Percentiles rank a stretch among this genome's conserved stretches.
Conservation (phyloP, 2,888 invertebrate genomes). For the Eumerus sabulonum region DNA sequence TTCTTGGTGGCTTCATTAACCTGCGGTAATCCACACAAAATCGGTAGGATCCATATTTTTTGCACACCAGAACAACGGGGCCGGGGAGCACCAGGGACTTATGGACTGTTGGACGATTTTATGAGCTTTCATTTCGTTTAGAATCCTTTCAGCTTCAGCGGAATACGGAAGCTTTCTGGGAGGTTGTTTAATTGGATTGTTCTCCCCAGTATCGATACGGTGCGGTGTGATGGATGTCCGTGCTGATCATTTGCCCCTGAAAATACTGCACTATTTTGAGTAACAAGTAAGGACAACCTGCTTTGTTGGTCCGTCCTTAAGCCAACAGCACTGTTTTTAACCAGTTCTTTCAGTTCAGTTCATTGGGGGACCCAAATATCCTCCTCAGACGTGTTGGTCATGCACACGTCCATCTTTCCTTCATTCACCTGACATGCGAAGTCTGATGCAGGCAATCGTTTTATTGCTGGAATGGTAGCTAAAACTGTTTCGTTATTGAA, state of each 20-base stretch:
- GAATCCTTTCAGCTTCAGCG: slow-evolving; percentile 9
- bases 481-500: background rate
- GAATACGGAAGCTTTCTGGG: slow-evolving; percentile 1
- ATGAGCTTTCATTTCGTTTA: slow-evolving; percentile 4
- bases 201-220: background rate
- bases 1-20: slow-evolving; percentile 32
- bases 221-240: slow-evolving; percentile 5
- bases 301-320: slow-evolving; percentile 1
- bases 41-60: slow-evolving; percentile 4
- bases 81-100: slow-evolving; percentile 17
- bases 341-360: background rate
- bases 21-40: slow-evolving; percentile 25
- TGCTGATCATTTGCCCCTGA: background rate
- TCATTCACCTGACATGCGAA: slow-evolving; percentile 2
- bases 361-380: slow-evolving; percentile 1
- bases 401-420: background rate
- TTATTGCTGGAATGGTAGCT: background rate
- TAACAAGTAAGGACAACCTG: background rate
- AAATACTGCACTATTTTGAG: slow-evolving; percentile 2
- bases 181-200: background rate
- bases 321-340: background rate
- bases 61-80: slow-evolving; percentile 4
- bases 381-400: background rate
- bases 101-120: slow-evolving; percentile 2
- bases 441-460: background rate